phyloP scores from a whole-genome alignment of 2,888 invertebrate species.

The Hemistola chrysoprasaria region DNA sequence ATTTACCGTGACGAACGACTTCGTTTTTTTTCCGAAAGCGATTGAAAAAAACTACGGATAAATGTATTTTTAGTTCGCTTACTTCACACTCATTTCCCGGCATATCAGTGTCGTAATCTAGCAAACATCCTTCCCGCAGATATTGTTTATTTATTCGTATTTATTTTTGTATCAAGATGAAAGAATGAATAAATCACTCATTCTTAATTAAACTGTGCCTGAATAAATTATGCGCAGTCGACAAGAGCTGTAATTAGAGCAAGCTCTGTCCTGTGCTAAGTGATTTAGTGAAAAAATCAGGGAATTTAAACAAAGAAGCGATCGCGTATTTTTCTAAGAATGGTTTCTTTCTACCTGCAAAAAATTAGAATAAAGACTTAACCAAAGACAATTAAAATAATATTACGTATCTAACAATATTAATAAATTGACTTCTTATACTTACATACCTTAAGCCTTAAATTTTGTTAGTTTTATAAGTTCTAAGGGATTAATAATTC shows the following conservation, averaged over 20 bases:
- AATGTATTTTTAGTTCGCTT: no score
- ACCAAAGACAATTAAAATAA: no score
- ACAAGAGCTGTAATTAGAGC: constrained; percentile 16
- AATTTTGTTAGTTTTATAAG: no score
- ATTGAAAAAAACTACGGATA: no score
- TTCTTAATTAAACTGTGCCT: constrained; percentile 44
- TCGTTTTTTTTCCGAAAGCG: no score
- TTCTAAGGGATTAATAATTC: no score
- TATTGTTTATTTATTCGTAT: constrained; percentile 27
- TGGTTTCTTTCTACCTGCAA: no score
- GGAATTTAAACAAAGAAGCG: not conserved
- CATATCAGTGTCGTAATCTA: constrained; percentile 5
- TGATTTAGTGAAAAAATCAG: constrained; percentile 15
- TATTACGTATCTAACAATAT: no score
- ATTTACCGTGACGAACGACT: no score
- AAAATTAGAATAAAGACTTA: no score
- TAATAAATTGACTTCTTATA: no score
- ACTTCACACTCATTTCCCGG: not conserved
- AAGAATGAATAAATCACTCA: constrained; percentile 46
- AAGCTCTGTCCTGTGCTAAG: constrained; percentile 8
- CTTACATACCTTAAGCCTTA: no score
- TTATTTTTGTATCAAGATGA: constrained; percentile 19
- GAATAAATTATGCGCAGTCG: constrained; percentile 15
- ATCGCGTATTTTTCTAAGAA: constrained; percentile 5
- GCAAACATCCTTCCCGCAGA: constrained; percentile 12